Conservation (phyloP, 1,140 invertebrate species). For the Heliconius eleuchia region DNA sequence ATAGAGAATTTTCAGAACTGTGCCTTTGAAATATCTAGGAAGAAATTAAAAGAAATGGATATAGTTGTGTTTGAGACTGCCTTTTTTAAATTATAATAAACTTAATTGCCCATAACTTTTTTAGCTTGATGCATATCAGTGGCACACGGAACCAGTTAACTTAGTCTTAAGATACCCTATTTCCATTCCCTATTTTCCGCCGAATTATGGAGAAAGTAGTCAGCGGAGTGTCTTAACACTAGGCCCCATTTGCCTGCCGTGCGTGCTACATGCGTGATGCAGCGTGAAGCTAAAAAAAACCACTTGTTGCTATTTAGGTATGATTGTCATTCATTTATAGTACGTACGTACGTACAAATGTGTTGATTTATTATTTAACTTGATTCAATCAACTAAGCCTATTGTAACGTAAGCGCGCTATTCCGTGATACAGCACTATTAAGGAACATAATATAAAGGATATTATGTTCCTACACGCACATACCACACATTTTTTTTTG, state of each 20-base stretch:
- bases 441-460: neutral
- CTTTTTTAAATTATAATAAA: too few relatives aligned
- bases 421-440: neutral
- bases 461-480: neutral
- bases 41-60: neutral
- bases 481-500: neutral
- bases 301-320: neutral
- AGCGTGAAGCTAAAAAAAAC: neutral
- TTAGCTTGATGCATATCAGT: too few relatives aligned
- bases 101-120: too few relatives aligned
- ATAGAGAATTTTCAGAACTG: neutral
- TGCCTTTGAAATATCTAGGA: neutral
- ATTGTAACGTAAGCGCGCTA: neutral
- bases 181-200: too few relatives aligned
- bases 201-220: too few relatives aligned
- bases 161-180: too few relatives aligned
- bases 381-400: slow-evolving; percentile 7
- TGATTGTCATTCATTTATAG: neutral
- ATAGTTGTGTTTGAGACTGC: neutral
- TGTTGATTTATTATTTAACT: slow-evolving; percentile 5
- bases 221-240: too few relatives aligned
- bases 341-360: neutral
- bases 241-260: too few relatives aligned
- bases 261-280: too few relatives aligned
- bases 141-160: too few relatives aligned